Evolutionary conservation across 64 coral and sea anemone species (phyloP).

Genomic region (Pocillopora damicornis): DNA sequence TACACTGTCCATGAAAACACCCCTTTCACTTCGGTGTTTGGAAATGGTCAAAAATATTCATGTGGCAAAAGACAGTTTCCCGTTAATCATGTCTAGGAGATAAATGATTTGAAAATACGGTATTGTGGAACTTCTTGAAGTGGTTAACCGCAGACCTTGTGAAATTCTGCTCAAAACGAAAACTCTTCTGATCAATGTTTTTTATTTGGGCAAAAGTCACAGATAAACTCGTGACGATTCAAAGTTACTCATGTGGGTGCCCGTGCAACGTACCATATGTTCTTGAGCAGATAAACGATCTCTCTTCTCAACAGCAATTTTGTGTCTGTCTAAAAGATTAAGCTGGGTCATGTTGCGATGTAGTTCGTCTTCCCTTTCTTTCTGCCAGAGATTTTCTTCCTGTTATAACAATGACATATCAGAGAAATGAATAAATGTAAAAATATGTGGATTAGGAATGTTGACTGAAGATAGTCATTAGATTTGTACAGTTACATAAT

Average conservation of each 20-base stretch:
- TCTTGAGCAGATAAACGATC: conserved; percentile 24
- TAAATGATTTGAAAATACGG: too few relatives aligned
- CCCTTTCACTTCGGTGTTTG: too few relatives aligned
- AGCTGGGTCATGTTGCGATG: conserved; percentile 51
- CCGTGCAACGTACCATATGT: conserved; percentile 25
- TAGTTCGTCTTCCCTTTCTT: conserved; percentile 56
- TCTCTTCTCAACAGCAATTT: conserved; percentile 30
- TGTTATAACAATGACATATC: neutral
- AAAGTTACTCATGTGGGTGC: neutral
- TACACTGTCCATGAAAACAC: too few relatives aligned
- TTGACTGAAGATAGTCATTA: neutral
- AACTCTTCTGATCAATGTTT: too few relatives aligned
- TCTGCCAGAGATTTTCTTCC: conserved; percentile 57
- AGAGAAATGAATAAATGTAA: neutral
- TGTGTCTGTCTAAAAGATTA: conserved; percentile 56
- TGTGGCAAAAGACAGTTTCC: too few relatives aligned
- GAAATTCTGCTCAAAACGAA: too few relatives aligned
- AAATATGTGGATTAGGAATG: neutral
- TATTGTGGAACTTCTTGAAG: too few relatives aligned
- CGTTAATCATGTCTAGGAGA: too few relatives aligned
- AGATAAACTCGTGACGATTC: neutral
- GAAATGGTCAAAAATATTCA: too few relatives aligned
- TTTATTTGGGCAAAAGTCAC: too few relatives aligned
- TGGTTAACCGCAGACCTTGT: too few relatives aligned
- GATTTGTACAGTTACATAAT: neutral